Percentiles rank a stretch among this genome's conserved stretches.
Evolutionary conservation across 1,140 invertebrate genomes (phyloP).

Genomic region (Macrobrachium rosenbergii): DNA sequence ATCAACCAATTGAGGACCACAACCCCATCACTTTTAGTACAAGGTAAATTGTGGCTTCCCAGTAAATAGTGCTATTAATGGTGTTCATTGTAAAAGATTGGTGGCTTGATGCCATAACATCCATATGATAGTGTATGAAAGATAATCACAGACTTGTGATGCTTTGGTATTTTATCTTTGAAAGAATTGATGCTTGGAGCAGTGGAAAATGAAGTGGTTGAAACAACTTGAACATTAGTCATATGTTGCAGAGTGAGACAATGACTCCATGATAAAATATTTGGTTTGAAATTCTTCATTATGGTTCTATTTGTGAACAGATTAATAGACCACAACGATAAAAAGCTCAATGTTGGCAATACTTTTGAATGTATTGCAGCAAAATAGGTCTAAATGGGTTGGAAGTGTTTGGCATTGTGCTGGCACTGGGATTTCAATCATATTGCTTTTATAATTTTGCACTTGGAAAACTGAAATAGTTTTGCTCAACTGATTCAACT

Average conservation of each 20-base stretch:
- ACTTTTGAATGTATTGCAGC: not conserved
- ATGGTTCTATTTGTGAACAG: too few relatives aligned
- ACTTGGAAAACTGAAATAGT: not conserved
- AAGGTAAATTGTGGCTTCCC: too few relatives aligned
- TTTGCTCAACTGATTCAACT: constrained; percentile 13
- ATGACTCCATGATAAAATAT: not conserved
- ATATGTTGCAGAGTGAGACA: not conserved
- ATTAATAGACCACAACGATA: constrained; percentile 4
- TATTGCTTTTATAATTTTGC: not conserved
- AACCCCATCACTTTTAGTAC: too few relatives aligned
- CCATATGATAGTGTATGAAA: too few relatives aligned
- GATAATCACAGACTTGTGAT: too few relatives aligned
- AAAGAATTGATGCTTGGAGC: too few relatives aligned
- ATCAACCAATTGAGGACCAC: too few relatives aligned
- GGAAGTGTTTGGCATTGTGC: not conserved
- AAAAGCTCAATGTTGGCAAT: constrained; percentile 1
- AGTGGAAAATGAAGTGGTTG: too few relatives aligned
- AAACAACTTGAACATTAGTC: not conserved
- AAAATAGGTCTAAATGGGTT: not conserved
- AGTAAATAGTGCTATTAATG: too few relatives aligned
- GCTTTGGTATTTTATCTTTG: too few relatives aligned
- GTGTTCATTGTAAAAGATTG: too few relatives aligned
- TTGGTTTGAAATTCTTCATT: constrained; percentile 1
- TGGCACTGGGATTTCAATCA: not conserved
- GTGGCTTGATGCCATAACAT: too few relatives aligned